These are phyloP conservation scores for Agonopterix subpropinquella DNA, from an alignment of 2,888 invertebrate species.

Conservation along the genomic window DNA sequence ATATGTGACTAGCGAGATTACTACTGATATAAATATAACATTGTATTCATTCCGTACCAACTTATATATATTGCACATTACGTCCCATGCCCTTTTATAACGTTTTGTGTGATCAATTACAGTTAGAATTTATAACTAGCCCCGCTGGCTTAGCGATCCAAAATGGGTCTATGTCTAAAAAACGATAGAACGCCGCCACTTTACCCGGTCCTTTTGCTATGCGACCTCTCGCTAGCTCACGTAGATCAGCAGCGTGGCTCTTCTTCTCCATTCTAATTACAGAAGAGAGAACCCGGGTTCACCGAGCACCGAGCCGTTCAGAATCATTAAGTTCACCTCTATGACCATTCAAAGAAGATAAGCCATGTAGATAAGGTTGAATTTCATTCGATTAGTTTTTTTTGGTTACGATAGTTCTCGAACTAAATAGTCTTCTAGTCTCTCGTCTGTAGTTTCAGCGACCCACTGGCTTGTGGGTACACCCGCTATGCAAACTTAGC, in stretches of 20 bases:
- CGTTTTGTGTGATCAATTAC: neutral
- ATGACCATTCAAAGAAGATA: too few relatives aligned
- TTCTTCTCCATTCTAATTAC: neutral
- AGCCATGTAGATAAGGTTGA: too few relatives aligned
- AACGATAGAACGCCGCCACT: neutral
- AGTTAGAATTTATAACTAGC: neutral
- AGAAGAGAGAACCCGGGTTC: too few relatives aligned
- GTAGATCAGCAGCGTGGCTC: neutral
- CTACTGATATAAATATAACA: constrained; percentile 41
- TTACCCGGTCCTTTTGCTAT: neutral
- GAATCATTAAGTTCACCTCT: too few relatives aligned
- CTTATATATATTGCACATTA: neutral
- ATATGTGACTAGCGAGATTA: constrained; percentile 39
- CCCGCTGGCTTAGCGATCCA: too few relatives aligned
- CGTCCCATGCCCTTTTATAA: neutral
- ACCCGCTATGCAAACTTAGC: too few relatives aligned
- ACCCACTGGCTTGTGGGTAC: too few relatives aligned
- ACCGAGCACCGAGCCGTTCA: too few relatives aligned
- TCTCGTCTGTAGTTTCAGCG: too few relatives aligned
- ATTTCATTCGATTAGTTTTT: too few relatives aligned
- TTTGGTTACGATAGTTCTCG: too few relatives aligned
- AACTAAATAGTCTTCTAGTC: too few relatives aligned
- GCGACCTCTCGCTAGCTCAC: neutral
- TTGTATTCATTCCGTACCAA: constrained; percentile 9
- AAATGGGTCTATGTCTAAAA: neutral